These are phyloP conservation scores for Raja brachyura DNA, from an alignment of 2,113 vertebrate genomes.

Conservation along the genomic window DNA sequence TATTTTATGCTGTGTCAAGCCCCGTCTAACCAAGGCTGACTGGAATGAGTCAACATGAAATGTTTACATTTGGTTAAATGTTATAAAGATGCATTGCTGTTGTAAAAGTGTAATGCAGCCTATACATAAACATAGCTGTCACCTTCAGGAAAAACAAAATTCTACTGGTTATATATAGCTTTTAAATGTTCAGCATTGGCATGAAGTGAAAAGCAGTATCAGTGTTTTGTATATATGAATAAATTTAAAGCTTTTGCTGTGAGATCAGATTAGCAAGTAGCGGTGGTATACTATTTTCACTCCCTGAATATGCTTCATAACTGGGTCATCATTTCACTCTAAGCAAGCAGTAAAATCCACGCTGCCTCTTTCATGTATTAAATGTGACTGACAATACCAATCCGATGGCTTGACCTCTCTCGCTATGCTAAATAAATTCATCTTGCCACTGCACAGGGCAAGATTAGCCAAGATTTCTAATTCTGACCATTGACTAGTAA, in stretches of 20 bases:
- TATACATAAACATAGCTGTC: neutral
- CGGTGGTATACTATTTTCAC: neutral
- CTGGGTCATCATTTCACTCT: neutral
- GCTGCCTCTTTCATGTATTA: neutral
- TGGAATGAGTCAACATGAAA: conserved; percentile 30
- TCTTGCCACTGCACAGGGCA: neutral
- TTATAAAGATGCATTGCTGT: neutral
- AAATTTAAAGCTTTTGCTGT: neutral
- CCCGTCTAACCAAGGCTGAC: neutral
- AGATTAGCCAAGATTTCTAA: neutral
- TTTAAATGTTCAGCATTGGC: neutral
- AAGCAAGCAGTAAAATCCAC: neutral
- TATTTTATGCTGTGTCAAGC: conserved; percentile 29
- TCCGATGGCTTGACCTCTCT: neutral
- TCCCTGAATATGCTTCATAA: neutral
- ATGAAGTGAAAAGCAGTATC: neutral
- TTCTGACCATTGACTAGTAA: neutral
- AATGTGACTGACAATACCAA: neutral
- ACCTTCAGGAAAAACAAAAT: conserved; percentile 3
- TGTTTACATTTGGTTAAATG: conserved; percentile 27
- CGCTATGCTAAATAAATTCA: neutral
- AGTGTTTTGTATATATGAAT: neutral
- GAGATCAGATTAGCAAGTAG: conserved; percentile 1
- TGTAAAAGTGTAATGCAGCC: neutral
- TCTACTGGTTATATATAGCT: neutral